A percentile compares a stretch with the other conserved stretches of the same genome.
Evolutionary conservation across 2,113 vertebrate genomes (phyloP).

Genomic region (Sorex fumeus): DNA sequence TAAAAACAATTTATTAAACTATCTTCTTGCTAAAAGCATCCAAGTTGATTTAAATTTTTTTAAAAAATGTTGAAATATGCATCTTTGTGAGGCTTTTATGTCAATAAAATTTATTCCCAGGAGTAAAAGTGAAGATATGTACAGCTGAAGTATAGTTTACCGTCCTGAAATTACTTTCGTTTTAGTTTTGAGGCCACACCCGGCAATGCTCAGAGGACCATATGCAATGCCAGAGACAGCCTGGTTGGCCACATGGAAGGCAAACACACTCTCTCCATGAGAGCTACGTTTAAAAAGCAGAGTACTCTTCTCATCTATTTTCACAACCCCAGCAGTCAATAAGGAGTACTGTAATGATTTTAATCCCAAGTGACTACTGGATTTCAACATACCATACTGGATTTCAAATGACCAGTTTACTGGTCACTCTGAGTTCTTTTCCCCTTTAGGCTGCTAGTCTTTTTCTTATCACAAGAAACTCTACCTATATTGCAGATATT

Average conservation of each 20-base stretch:
- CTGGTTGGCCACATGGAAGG: no score
- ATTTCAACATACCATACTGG: no score
- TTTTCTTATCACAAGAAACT: neutral
- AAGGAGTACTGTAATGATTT: neutral
- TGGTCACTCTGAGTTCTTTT: slow-evolving; percentile 8
- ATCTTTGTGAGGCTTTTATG: neutral
- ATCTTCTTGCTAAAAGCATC: slow-evolving; percentile 16
- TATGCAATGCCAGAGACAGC: no score
- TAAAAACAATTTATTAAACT: slow-evolving; percentile 40
- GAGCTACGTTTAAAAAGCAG: neutral
- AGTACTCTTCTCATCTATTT: neutral
- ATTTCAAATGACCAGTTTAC: neutral
- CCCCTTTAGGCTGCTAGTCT: neutral
- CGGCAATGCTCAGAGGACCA: no score
- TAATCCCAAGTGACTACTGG: neutral
- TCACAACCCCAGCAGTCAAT: neutral
- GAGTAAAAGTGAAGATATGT: neutral
- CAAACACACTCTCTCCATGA: no score
- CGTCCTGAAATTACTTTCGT: neutral
- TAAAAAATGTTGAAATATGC: slow-evolving; percentile 18
- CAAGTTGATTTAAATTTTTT: slow-evolving; percentile 12
- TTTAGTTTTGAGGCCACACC: no score
- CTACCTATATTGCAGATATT: neutral
- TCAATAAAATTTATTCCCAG: slow-evolving; percentile 36
- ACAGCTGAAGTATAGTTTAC: neutral